Evolutionary conservation across 2,888 invertebrate genomes (phyloP).

Genomic region (Acronicta alni): DNA sequence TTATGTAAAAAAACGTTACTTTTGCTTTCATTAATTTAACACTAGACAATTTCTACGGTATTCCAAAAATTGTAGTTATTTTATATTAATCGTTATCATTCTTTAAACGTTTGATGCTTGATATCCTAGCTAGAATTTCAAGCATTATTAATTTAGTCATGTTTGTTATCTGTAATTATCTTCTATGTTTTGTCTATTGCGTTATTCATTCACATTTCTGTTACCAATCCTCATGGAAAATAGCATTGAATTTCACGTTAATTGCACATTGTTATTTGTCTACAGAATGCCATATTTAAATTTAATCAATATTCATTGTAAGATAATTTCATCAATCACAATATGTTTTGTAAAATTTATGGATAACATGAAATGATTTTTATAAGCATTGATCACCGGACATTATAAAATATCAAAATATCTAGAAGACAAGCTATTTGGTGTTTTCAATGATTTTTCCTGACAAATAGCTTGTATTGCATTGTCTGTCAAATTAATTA

Average conservation of each 20-base stretch:
- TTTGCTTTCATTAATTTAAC: too few relatives aligned
- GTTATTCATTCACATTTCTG: neutral
- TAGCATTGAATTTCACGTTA: neutral
- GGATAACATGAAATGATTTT: neutral
- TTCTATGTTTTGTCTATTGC: neutral
- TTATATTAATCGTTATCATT: too few relatives aligned
- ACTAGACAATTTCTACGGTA: too few relatives aligned
- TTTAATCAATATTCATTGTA: slow-evolving; percentile 1
- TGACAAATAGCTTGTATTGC: too few relatives aligned
- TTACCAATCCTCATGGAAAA: neutral
- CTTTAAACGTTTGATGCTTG: neutral
- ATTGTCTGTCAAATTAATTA: slow-evolving; percentile 3
- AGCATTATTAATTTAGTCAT: neutral
- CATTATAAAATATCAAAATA: too few relatives aligned
- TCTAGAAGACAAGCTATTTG: too few relatives aligned
- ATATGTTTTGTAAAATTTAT: neutral
- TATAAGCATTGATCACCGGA: too few relatives aligned
- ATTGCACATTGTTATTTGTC: slow-evolving; percentile 1
- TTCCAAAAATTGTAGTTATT: too few relatives aligned
- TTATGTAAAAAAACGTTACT: too few relatives aligned
- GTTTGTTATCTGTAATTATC: neutral
- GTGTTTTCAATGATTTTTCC: too few relatives aligned
- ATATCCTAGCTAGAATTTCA: too few relatives aligned
- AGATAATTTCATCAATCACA: neutral
- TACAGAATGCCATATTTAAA: neutral